Evolutionary conservation across 1,140 invertebrate genomes (phyloP).

Genomic region (Bactericera cockerelli): DNA sequence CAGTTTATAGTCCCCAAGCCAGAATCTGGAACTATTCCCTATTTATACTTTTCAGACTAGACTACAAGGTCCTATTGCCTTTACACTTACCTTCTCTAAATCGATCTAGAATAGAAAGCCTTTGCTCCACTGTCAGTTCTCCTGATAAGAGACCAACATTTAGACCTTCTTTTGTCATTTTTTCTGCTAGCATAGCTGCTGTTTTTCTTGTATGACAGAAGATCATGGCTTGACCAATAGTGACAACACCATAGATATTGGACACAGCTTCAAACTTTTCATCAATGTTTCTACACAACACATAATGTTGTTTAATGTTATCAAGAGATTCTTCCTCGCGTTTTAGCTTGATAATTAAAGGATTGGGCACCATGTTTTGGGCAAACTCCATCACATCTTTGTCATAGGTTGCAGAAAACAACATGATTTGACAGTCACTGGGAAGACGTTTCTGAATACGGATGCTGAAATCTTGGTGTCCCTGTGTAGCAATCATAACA

Average conservation of each 20-base stretch:
- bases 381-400: constrained; percentile 93
- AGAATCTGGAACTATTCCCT: no score
- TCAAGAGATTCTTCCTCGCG: constrained; percentile 91
- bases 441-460: constrained; percentile 72
- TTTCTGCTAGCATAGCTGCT: constrained; percentile 73
- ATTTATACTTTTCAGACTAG: no score
- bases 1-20: no score
- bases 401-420: constrained; percentile 97
- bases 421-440: constrained; percentile 85
- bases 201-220: constrained; percentile 92
- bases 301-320: constrained; percentile 96
- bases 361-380: constrained; percentile 80
- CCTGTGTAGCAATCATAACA: constrained; percentile 97
- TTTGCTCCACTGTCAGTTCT: constrained; percentile 75
- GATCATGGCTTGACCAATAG: constrained; percentile 95
- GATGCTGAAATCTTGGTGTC: constrained; percentile 93
- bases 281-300: constrained; percentile 62
- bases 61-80: no score
- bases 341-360: constrained; percentile 70
- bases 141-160: constrained; percentile 83
- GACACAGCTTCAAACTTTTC: constrained; percentile 81
- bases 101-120: constrained; percentile 81
- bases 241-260: constrained; percentile 91
- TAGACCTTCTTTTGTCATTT: constrained; percentile 82
- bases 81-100: constrained; percentile 59